These are phyloP conservation scores for Dromaius novaehollandiae DNA, from an alignment of 2,113 vertebrate genomes.

Conservation along the genomic window DNA sequence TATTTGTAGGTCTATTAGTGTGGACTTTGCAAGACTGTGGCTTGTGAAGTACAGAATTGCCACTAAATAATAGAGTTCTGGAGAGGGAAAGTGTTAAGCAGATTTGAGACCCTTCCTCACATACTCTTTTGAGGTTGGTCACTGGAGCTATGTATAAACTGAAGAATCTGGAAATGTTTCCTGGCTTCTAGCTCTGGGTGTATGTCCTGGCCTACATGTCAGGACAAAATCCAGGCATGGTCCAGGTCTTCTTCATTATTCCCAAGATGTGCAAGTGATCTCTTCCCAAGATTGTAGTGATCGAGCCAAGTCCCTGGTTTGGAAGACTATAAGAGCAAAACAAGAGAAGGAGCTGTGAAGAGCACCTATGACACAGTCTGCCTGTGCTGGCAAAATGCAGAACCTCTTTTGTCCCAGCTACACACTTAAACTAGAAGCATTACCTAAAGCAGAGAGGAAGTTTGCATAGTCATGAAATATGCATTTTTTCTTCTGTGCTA, in stretches of 20 bases:
- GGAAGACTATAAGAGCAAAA: neutral
- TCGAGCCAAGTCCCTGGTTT: neutral
- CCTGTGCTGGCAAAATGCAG: neutral
- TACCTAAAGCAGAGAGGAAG: neutral
- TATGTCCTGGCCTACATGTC: neutral
- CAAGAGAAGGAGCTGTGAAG: neutral
- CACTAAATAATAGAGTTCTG: neutral
- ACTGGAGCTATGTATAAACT: neutral
- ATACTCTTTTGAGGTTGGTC: neutral
- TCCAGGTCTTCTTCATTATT: neutral
- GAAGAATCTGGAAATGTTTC: neutral
- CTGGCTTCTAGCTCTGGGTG: neutral
- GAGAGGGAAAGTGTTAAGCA: neutral
- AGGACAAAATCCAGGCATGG: neutral
- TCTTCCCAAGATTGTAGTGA: neutral
- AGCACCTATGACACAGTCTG: neutral
- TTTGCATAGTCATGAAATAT: neutral
- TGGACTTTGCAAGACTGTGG: neutral
- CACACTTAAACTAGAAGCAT: rapidly evolving
- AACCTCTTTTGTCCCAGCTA: neutral
- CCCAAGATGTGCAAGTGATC: neutral
- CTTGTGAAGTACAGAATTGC: neutral
- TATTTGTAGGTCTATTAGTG: neutral
- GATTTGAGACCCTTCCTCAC: neutral
- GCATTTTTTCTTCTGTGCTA: rapidly evolving